Percentiles rank a stretch among this genome's conserved stretches.
These are phyloP conservation scores for Entelurus aequoreus DNA, from an alignment of 2,113 vertebrate species.

Conservation along the genomic window DNA sequence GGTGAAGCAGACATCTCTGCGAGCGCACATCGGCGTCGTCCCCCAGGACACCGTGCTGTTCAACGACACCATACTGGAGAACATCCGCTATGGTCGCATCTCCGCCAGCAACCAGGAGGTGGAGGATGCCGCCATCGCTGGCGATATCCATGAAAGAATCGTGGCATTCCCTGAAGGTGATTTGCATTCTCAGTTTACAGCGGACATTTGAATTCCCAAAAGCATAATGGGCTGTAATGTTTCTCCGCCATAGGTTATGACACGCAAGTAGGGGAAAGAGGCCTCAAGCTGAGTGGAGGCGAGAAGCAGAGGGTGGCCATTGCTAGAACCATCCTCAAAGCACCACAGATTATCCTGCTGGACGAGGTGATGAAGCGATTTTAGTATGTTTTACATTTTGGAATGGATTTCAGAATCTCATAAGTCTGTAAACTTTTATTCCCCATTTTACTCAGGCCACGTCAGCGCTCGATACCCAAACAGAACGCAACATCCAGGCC, in stretches of 20 bases:
- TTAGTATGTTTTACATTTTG: not conserved
- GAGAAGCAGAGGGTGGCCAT: conserved; percentile 97
- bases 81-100: conserved; percentile 89
- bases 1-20: conserved; percentile 86
- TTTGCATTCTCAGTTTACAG: fast-evolving
- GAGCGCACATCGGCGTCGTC: conserved; percentile 90
- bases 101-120: conserved; percentile 81
- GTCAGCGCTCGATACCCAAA: conserved; percentile 88
- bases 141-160: conserved; percentile 89
- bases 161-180: conserved; percentile 84
- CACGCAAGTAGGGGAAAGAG: conserved; percentile 89
- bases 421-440: not conserved
- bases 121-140: conserved; percentile 83
- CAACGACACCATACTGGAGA: conserved; percentile 87
- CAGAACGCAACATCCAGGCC: conserved; percentile 92
- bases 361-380: conserved; percentile 80
- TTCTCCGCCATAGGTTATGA: conserved; percentile 77
- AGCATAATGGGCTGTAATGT: not conserved
- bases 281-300: conserved; percentile 93
- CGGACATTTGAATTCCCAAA: not conserved
- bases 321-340: conserved; percentile 92
- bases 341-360: conserved; percentile 85
- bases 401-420: not conserved
- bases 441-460: conserved; percentile 76
- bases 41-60: conserved; percentile 97